Conservation (phyloP, 2,797 vertebrate genomes). For the Sitta carolinensis region DNA sequence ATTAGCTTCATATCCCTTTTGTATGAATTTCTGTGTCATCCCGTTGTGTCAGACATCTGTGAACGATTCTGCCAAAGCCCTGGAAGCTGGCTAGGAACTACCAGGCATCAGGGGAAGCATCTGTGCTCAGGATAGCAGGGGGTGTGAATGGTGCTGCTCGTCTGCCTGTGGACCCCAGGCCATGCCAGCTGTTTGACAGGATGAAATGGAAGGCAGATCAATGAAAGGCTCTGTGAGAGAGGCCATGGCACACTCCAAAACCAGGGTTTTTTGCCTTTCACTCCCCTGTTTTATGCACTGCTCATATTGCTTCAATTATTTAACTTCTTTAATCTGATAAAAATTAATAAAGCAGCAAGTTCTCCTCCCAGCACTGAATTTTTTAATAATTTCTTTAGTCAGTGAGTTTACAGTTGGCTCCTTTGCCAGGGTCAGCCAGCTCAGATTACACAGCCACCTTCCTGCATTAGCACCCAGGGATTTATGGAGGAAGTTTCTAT, state of each 20-base stretch:
- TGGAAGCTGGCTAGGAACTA: neutral
- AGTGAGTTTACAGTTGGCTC: neutral
- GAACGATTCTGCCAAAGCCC: neutral
- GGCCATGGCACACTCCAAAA: neutral
- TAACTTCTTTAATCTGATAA: conserved; percentile 19
- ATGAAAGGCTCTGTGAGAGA: neutral
- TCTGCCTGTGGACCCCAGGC: neutral
- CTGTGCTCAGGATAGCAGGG: neutral
- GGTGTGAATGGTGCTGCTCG: neutral
- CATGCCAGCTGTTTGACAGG: neutral
- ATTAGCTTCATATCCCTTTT: neutral
- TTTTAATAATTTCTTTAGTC: neutral
- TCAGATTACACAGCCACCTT: neutral
- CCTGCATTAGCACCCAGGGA: neutral
- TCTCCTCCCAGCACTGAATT: neutral
- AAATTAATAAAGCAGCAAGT: neutral
- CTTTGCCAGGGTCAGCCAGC: neutral
- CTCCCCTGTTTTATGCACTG: conserved; percentile 24
- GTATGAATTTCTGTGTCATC: neutral
- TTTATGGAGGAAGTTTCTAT: neutral
- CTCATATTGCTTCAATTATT: neutral
- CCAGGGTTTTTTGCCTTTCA: neutral
- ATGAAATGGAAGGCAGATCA: neutral
- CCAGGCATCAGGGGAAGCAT: neutral
- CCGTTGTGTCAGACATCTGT: neutral